Percentiles rank a stretch among this genome's conserved stretches.
phyloP scores from a whole-genome alignment of 2,888 invertebrate species.

The Acanthacorydalis orientalis region DNA sequence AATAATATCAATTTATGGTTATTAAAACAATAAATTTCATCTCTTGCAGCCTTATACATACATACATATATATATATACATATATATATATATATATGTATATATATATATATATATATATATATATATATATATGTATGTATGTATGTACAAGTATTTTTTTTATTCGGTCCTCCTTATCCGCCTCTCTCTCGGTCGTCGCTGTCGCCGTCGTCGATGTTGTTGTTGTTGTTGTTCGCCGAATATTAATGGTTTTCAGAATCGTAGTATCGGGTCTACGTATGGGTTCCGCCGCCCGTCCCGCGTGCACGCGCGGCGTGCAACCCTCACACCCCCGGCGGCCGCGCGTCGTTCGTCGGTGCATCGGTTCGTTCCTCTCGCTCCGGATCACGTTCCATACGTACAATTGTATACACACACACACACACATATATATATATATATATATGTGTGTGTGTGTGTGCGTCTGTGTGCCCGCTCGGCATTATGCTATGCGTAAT shows the following conservation, averaged over 20 bases:
- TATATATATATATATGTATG: constrained; percentile 1
- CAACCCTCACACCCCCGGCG: no score
- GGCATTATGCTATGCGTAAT: constrained; percentile 14
- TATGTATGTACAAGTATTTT: background rate
- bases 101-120: constrained; percentile 1
- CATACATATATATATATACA: constrained; percentile 1
- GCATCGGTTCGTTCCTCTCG: background rate
- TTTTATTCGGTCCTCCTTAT: no score
- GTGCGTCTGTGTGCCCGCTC: background rate
- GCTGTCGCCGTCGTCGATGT: no score
- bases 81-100: constrained; percentile 2
- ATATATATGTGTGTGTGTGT: background rate
- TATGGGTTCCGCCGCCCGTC: no score
- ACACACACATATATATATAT: background rate
- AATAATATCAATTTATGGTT: background rate
- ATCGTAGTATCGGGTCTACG: no score
- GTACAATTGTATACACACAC: background rate
- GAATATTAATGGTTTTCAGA: no score
- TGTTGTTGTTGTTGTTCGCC: no score
- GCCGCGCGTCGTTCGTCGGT: no score
- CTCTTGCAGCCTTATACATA: background rate
- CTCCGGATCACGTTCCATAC: background rate
- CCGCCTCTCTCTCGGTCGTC: no score
- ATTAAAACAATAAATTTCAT: background rate
- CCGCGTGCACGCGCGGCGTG: no score